Percentiles rank a stretch among this genome's conserved stretches.
Evolutionary conservation across 2,888 invertebrate species (phyloP).

Genomic region (Hemithea aestivaria): DNA sequence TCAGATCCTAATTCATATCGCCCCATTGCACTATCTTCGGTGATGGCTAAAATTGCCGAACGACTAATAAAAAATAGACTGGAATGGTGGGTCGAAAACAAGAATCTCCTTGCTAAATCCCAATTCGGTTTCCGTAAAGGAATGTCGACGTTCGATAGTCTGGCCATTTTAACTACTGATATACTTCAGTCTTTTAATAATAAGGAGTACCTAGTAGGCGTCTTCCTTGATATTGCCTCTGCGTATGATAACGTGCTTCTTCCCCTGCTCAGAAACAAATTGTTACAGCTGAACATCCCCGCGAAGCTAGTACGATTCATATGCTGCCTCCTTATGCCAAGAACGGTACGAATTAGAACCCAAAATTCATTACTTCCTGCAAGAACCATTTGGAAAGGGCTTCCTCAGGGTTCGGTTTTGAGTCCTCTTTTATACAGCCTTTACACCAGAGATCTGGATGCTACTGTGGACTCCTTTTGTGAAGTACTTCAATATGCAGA

Average conservation of each 20-base stretch:
- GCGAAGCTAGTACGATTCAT: slow-evolving; percentile 15
- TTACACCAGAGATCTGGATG: too few species aligned
- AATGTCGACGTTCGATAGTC: slow-evolving; percentile 28
- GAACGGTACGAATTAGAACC: background rate
- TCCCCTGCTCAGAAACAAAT: slow-evolving; percentile 23
- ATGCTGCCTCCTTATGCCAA: background rate
- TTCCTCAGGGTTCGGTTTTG: too few species aligned
- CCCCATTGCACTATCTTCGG: slow-evolving; percentile 25
- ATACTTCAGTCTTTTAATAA: slow-evolving; percentile 16
- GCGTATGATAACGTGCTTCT: slow-evolving; percentile 25
- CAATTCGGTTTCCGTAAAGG: slow-evolving; percentile 26
- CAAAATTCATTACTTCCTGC: background rate
- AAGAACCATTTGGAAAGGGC: background rate
- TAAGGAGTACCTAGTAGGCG: slow-evolving; percentile 20
- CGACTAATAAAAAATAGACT: slow-evolving; percentile 10
- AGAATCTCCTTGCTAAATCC: background rate
- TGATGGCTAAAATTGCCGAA: slow-evolving; percentile 24
- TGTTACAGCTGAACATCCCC: slow-evolving; percentile 16
- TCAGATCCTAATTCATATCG: slow-evolving; percentile 8
- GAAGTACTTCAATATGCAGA: too few species aligned
- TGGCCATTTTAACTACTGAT: slow-evolving; percentile 22
- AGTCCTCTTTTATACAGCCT: too few species aligned
- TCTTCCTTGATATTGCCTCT: slow-evolving; percentile 29
- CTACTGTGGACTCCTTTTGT: too few species aligned
- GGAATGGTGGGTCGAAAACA: slow-evolving; percentile 5